A percentile compares a stretch with the other conserved stretches of the same genome.
Conservation (phyloP, 2,888 invertebrate species). For the Melangyna quadrimaculata region DNA sequence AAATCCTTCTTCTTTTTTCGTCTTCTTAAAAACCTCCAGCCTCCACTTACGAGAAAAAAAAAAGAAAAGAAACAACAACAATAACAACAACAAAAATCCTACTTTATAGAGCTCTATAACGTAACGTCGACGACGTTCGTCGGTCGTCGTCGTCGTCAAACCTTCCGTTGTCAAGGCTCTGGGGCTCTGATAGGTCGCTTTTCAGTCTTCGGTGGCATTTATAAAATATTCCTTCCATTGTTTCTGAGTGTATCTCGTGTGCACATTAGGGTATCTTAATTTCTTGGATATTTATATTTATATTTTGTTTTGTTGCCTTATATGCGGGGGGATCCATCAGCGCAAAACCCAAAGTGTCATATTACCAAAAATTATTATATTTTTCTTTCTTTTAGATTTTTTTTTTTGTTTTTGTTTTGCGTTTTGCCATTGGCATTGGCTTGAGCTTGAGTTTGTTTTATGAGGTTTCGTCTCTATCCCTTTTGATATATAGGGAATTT, state of each 20-base stretch:
- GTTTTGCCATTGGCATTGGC: constrained; percentile 43
- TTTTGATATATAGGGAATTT: not conserved
- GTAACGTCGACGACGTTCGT: no score
- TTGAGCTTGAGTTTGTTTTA: constrained; percentile 45
- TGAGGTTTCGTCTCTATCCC: constrained; percentile 34
- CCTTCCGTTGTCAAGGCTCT: constrained; percentile 53
- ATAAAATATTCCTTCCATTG: constrained; percentile 59
- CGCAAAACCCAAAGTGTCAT: constrained; percentile 57
- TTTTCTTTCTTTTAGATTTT: constrained; percentile 21
- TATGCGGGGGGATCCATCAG: constrained; percentile 56
- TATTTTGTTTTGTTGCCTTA: constrained; percentile 27
- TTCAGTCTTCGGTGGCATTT: constrained; percentile 1
- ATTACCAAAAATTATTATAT: constrained; percentile 51
- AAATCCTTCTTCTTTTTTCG: constrained; percentile 19
- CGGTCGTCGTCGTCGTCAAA: not conserved
- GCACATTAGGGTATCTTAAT: constrained; percentile 70
- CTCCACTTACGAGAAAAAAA: not conserved
- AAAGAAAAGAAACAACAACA: not conserved
- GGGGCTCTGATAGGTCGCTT: no score
- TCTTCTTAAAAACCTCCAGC: not conserved
- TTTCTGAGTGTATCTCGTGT: constrained; percentile 61
- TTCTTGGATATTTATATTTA: constrained; percentile 41
- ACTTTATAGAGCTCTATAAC: not conserved
- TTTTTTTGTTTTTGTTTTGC: no score
- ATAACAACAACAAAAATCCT: constrained; percentile 2